These are phyloP conservation scores for Chrysogorgia sp. DNA, from an alignment of 92 coral and sea anemone genomes.

Conservation along the genomic window DNA sequence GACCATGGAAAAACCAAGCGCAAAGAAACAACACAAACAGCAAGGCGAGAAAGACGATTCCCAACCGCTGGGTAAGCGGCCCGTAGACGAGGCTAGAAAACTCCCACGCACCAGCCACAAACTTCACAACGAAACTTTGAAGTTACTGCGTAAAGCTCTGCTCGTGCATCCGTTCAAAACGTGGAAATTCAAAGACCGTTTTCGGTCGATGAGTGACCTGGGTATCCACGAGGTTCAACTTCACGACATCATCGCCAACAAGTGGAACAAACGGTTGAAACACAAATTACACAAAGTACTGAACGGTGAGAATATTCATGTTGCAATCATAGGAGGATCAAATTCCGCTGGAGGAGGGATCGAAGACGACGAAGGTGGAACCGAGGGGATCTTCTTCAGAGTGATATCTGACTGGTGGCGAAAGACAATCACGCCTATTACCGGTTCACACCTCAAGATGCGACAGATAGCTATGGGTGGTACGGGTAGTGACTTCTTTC, in stretches of 20 bases:
- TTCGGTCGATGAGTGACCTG: constrained; percentile 22
- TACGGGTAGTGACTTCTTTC: constrained; percentile 58
- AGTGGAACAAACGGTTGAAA: constrained; percentile 40
- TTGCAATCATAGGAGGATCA: constrained; percentile 67
- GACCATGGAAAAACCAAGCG: neutral
- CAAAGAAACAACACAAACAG: too few relatives aligned
- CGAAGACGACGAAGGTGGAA: constrained; percentile 37
- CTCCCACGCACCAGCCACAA: neutral
- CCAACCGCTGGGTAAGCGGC: neutral
- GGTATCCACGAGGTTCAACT: constrained; percentile 35
- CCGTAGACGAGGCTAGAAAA: neutral
- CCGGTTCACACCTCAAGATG: constrained; percentile 47
- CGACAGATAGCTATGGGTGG: constrained; percentile 64
- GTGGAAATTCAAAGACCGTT: constrained; percentile 37
- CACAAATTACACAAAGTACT: constrained; percentile 43
- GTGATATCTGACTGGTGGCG: constrained; percentile 62
- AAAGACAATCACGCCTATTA: constrained; percentile 49
- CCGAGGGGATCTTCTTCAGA: constrained; percentile 43
- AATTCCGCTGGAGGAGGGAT: constrained; percentile 68
- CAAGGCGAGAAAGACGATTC: neutral
- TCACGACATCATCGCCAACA: constrained; percentile 30
- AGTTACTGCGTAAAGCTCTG: constrained; percentile 10
- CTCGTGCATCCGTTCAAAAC: constrained; percentile 24
- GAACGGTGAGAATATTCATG: constrained; percentile 37
- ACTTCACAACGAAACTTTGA: neutral